These are phyloP conservation scores for Diadema setosum DNA, from an alignment of 35 echinoderm and acorn worm genomes.

Conservation along the genomic window DNA sequence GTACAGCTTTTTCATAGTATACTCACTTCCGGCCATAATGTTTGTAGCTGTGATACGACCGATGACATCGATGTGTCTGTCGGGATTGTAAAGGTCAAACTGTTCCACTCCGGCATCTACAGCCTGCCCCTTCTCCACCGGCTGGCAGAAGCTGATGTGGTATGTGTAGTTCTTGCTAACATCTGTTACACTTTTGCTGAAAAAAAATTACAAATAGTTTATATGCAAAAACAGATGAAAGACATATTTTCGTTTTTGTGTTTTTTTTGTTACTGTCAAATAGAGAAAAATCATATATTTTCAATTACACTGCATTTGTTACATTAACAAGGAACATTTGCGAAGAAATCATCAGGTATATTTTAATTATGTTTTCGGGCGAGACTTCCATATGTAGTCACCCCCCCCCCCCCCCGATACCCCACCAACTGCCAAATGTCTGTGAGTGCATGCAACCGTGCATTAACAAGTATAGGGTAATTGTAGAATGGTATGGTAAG, in stretches of 20 bases:
- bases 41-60: not conserved
- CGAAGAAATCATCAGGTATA: not conserved
- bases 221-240: too few relatives aligned
- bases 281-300: not conserved
- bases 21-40: constrained; percentile 7
- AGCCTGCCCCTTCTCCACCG: not conserved
- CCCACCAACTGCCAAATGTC: too few relatives aligned
- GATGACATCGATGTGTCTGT: not conserved
- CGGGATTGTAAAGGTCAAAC: not conserved
- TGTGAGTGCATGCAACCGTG: too few relatives aligned
- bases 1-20: too few relatives aligned
- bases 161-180: not conserved
- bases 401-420: too few relatives aligned
- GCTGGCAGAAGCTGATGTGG: not conserved
- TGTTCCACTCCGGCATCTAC: not conserved
- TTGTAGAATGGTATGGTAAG: too few relatives aligned
- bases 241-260: too few relatives aligned
- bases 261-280: not conserved
- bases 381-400: too few relatives aligned
- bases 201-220: not conserved
- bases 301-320: not conserved
- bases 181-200: not conserved
- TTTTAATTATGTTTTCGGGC: not conserved
- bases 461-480: too few relatives aligned
- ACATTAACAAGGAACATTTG: not conserved